phyloP scores from a whole-genome alignment of 2,113 vertebrate species.

The Protobothrops mucrosquamatus region DNA sequence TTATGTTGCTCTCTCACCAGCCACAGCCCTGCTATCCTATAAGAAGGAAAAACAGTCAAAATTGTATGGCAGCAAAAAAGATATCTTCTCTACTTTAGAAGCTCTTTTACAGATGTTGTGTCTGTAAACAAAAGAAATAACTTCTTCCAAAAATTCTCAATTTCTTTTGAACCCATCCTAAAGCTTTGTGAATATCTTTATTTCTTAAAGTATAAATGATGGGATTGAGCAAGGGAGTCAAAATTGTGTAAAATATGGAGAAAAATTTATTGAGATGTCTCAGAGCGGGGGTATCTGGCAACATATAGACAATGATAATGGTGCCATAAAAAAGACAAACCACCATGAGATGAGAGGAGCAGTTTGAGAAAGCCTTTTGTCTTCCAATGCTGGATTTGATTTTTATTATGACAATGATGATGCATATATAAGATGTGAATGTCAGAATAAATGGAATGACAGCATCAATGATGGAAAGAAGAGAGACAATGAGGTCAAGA shows the following conservation, averaged over 20 bases:
- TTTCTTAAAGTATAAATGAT: slow-evolving; percentile 8
- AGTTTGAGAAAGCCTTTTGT: slow-evolving; percentile 1
- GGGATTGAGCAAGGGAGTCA: slow-evolving; percentile 7
- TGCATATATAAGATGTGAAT: not conserved
- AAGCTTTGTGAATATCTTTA: not conserved
- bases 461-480: not conserved
- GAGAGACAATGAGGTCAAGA: not conserved
- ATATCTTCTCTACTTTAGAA: not conserved
- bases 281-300: not conserved
- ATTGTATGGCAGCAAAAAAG: not conserved
- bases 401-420: not conserved
- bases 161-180: not conserved
- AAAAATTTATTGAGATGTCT: slow-evolving; percentile 8
- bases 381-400: not conserved
- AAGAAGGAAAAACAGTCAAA: not conserved
- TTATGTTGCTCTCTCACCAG: not conserved
- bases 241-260: not conserved
- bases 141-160: not conserved
- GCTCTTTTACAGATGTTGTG: not conserved
- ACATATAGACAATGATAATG: not conserved
- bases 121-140: not conserved
- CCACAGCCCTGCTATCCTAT: not conserved
- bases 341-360: not conserved
- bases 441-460: not conserved
- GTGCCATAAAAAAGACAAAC: slow-evolving; percentile 14